Conservation (phyloP, 2,113 vertebrate species). For the Physeter macrocephalus region DNA sequence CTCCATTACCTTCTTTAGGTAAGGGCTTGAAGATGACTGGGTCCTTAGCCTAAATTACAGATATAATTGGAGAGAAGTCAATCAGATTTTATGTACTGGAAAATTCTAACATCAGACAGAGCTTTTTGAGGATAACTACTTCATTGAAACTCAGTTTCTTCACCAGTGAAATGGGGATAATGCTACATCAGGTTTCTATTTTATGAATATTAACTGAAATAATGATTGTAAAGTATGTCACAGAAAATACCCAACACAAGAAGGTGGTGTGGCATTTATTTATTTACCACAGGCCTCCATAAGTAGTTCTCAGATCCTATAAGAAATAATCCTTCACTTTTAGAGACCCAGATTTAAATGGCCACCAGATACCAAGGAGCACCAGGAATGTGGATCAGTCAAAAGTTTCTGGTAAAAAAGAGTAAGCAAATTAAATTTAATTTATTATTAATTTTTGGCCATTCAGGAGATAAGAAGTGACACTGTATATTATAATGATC, state of each 20-base stretch:
- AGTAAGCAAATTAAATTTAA: not conserved
- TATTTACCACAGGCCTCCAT: not conserved
- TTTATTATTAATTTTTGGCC: not conserved
- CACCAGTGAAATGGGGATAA: not conserved
- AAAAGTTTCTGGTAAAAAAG: not conserved
- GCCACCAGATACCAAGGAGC: not conserved
- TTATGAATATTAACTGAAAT: not conserved
- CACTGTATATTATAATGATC: not conserved
- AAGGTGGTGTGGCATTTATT: not conserved
- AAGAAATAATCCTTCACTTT: not conserved
- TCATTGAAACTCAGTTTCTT: not conserved
- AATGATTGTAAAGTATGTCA: not conserved
- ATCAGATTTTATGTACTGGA: not conserved
- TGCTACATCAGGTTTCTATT: not conserved
- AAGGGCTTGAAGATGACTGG: not conserved
- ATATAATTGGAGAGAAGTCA: constrained; percentile 15
- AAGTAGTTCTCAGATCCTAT: not conserved
- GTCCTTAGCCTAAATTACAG: constrained; percentile 3
- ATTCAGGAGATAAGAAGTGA: not conserved
- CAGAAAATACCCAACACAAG: not conserved
- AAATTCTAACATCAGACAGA: not conserved
- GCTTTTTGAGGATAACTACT: not conserved
- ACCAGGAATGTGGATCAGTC: not conserved
- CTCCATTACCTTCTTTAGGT: not conserved
- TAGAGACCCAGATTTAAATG: not conserved